Evolutionary conservation across 2,113 vertebrate species (phyloP), one percentile per base, ranked within the genome.

Genomic region (Rhynchomys soricoides): DNA sequence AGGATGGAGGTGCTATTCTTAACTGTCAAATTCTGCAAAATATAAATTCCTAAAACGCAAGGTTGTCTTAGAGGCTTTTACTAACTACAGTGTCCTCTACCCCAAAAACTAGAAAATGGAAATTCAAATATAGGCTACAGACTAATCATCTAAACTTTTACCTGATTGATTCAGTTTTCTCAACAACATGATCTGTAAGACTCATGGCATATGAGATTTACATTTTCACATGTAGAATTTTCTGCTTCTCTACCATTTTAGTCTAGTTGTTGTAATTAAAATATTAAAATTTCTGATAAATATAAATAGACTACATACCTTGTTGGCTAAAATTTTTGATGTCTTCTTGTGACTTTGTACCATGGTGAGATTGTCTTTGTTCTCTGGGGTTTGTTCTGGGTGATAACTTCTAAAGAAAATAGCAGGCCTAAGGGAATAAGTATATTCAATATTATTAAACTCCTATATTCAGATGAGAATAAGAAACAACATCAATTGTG

Each of bases 381-480:
- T 91, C 45, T 93, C 31, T 95, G 24, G 29, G 9, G 86, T 16
- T 91, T 91, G 9, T 94, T 89, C 37, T 82, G 8, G 7, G 16
- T 71, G 4, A 40, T 64, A 96, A 90, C 31, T 29, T 7, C 62
- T 97, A 26, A 94, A 89, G 13, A 95, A 82, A 95, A 90, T 34
- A 95, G 45, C 5, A 89, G 11, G 7, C 19, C 40, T 70, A 10
- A 77, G 24, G 66, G 8, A 83, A 66, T 52, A 88, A 59, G 64
- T 52, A 31, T 59, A 68, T 62, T 64, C 55, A 64, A 68, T 5
- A 79, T 94, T 91, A 90, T 94, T 93, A 96, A 74, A 78, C n/a
- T 52, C 21, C 3, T 91, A n/a, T 86, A 77, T 86, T 92, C 81
- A 91, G 31, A 95, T 52, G 91, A 87, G 19, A 74, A 66, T 87